These are phyloP conservation scores for Formicarius rufipectus DNA, from an alignment of 2,113 vertebrate genomes.

Conservation along the genomic window DNA sequence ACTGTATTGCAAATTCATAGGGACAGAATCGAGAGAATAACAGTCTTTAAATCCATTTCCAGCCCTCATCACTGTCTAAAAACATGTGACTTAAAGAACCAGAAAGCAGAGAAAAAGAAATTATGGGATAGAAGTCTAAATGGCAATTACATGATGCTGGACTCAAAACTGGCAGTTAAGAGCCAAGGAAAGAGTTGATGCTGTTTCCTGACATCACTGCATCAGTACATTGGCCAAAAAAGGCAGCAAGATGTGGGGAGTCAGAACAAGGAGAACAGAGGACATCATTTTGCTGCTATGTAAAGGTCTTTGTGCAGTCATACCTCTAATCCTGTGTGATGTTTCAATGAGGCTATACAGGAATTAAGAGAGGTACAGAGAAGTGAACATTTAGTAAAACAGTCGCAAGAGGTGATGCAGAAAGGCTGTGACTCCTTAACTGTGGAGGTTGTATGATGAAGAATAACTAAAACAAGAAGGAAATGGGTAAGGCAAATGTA, in stretches of 20 bases:
- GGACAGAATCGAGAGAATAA: not conserved
- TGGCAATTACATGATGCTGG: not conserved
- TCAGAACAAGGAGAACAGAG: not conserved
- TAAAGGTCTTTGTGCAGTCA: not conserved
- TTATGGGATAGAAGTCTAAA: no score
- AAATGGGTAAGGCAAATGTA: not conserved
- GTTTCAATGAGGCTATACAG: not conserved
- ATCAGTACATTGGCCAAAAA: not conserved
- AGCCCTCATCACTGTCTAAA: not conserved
- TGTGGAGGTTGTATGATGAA: not conserved
- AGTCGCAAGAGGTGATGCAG: not conserved
- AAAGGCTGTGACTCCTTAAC: not conserved
- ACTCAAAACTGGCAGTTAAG: not conserved
- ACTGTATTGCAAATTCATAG: not conserved
- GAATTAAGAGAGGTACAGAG: not conserved
- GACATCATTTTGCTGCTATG: not conserved
- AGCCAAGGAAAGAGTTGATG: not conserved
- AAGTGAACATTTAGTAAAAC: not conserved
- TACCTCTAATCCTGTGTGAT: fast-evolving
- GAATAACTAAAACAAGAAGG: not conserved
- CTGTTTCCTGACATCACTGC: not conserved
- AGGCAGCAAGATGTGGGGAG: not conserved
- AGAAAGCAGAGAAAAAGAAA: not conserved
- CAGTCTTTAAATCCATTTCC: not conserved
- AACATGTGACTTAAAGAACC: not conserved